phyloP scores from a whole-genome alignment of 2,888 invertebrate species.

The Erebia aethiops region DNA sequence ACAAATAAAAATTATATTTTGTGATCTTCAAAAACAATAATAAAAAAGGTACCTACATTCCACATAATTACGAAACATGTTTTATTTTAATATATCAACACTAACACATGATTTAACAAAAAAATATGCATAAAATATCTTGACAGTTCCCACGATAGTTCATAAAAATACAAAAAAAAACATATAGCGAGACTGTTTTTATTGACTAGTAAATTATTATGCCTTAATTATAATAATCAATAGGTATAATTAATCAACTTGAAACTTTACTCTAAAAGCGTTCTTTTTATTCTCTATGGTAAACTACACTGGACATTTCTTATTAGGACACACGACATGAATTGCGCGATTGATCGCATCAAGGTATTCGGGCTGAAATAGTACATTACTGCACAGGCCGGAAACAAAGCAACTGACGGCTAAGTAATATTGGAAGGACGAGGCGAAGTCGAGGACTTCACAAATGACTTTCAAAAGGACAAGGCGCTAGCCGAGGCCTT shows the following conservation, averaged over 20 bases:
- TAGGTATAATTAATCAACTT: constrained; percentile 52
- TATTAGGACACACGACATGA: constrained; percentile 39
- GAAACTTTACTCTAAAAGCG: constrained; percentile 50
- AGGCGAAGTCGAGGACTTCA: no score
- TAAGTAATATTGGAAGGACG: no score
- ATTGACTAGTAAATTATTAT: constrained; percentile 81
- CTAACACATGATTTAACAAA: neutral
- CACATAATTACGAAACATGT: neutral
- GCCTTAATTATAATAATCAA: constrained; percentile 58
- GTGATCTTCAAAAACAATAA: no score
- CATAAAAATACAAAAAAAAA: constrained; percentile 43
- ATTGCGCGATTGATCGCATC: neutral
- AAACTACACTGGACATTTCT: constrained; percentile 71
- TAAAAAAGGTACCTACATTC: no score
- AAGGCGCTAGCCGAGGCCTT: no score
- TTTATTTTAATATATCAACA: neutral
- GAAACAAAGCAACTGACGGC: no score
- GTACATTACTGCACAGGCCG: no score
- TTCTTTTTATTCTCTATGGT: constrained; percentile 58
- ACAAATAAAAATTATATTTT: no score
- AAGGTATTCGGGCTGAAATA: no score
- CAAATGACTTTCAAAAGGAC: no score
- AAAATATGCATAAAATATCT: constrained; percentile 20
- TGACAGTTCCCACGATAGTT: constrained; percentile 34
- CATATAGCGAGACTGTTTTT: constrained; percentile 73